Base-by-base conservation (phyloP, 1,140 invertebrate species). In the Sarcophaga bullata region DNA sequence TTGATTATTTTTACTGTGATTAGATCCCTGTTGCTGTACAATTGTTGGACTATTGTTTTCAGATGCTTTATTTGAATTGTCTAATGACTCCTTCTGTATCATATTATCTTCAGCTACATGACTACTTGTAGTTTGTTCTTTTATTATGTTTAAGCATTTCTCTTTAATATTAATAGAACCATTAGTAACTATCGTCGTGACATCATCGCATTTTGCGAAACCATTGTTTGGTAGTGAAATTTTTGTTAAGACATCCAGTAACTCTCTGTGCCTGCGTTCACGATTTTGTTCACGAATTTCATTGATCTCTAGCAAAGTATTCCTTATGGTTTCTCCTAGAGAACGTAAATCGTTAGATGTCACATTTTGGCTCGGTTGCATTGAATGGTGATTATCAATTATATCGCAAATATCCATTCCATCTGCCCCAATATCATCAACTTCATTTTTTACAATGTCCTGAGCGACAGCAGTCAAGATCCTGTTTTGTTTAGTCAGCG, bases 241-340 rank as follows among this genome's bases (percentile, higher is more conserved):
- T 25, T 52, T 78, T 19, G 19, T 19, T 19, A 78, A 19, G 25
- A 78, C 8, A 0, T 78, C 15, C 48, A 78, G 11, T 13, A 78
- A 11, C 37, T 78, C 75, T 11, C 19, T 78, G 11, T 78, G 75
- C 5, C 75, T 50, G 1, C 75, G 49, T 19, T 78, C 75, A 25
- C 47, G 75, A 78, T 78, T 78, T 25, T 50, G 75, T 11, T 78
- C 75, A 0, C 75, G n/a, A 2, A 78, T 78, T 13, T 78, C 75
- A 78, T 78, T 78, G n/a, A 78, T 78, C 52, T 78, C 75, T 10
- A 78, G 50, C 25, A 78, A 25, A 4, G 75, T 78, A 11, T 78
- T 78, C 10, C 75, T 37, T 25, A 78, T 78, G 6, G 75, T 78
- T 50, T 78, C 8, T 9, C 75, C 48, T 3, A 78, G 17, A 9